These are phyloP conservation scores for Chaetodon auriga DNA, from an alignment of 2,113 vertebrate genomes.

Conservation along the genomic window DNA sequence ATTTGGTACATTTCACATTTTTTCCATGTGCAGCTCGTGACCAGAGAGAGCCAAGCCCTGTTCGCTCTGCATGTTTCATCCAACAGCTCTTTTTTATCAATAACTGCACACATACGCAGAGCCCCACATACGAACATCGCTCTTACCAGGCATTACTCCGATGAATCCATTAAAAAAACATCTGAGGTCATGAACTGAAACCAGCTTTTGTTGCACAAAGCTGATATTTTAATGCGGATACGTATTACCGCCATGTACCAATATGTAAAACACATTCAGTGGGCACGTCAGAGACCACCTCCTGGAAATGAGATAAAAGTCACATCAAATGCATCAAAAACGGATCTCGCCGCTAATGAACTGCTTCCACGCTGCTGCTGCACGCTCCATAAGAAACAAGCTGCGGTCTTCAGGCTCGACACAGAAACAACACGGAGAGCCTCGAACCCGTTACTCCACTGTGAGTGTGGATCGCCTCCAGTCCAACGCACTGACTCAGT, in stretches of 20 bases:
- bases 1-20: not conserved
- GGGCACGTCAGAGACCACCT: not conserved
- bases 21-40: conserved; percentile 26
- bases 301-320: not conserved
- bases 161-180: conserved; percentile 5
- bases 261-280: not conserved
- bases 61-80: conserved; percentile 9
- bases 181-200: not conserved
- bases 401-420: not conserved
- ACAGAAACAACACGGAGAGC: not conserved
- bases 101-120: conserved; percentile 40
- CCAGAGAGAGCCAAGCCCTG: conserved; percentile 8
- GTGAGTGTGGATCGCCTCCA: conserved; percentile 53
- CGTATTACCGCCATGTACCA: not conserved
- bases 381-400: not conserved
- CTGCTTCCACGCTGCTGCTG: not conserved
- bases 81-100: conserved; percentile 12
- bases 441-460: conserved; percentile 24
- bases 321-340: not conserved
- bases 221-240: not conserved
- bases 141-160: conserved; percentile 4
- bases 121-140: conserved; percentile 1
- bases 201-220: not conserved
- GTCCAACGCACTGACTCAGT: conserved; percentile 33
- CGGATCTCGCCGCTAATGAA: not conserved